phyloP scores from a whole-genome alignment of 2,113 vertebrate genomes.

The Tympanuchus pallidicinctus region DNA sequence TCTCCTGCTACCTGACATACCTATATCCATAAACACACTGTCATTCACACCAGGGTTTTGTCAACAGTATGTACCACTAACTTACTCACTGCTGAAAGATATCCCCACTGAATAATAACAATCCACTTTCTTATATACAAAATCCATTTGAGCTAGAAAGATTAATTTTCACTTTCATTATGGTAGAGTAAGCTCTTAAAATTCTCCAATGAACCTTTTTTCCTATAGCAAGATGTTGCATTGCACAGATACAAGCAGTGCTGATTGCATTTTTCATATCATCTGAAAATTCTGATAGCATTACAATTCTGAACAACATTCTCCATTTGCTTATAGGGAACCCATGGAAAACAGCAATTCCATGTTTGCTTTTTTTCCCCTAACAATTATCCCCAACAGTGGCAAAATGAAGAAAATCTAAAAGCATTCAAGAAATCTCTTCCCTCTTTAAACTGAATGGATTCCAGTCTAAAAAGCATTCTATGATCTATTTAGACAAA shows the following conservation, averaged over 20 bases:
- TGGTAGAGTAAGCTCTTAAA: neutral
- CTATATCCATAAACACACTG: fast-evolving
- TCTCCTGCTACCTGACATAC: neutral
- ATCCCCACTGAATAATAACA: neutral
- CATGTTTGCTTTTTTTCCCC: neutral
- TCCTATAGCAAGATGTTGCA: neutral
- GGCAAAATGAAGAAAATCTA: neutral
- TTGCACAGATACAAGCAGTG: neutral
- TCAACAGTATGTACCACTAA: neutral
- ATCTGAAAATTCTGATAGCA: neutral
- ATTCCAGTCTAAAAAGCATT: neutral
- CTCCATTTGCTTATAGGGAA: neutral
- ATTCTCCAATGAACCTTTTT: neutral
- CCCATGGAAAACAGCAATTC: fast-evolving
- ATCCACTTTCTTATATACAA: neutral
- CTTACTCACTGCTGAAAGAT: neutral
- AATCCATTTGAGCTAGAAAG: neutral
- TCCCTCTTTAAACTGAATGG: neutral
- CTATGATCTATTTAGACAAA: neutral
- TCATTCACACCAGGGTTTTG: neutral
- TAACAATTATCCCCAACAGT: neutral
- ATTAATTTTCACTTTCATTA: neutral
- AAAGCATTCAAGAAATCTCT: neutral
- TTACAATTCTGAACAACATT: neutral
- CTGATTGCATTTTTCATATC: neutral